Evolutionary conservation across 2,797 vertebrate species (phyloP), one percentile per base, ranked within the genome.

Genomic region (Sparus aurata): DNA sequence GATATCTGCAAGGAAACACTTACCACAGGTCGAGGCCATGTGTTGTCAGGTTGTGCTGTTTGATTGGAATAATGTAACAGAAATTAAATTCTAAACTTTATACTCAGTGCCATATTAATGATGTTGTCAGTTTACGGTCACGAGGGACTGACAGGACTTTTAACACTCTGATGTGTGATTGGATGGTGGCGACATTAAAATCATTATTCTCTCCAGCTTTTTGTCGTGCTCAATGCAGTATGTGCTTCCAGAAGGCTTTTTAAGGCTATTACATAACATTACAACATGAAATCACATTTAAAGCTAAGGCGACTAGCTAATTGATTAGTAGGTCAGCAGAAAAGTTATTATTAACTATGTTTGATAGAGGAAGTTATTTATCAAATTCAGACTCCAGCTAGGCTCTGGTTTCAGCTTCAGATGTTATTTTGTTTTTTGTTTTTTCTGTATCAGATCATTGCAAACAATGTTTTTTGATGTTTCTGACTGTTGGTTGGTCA

Each of bases 31-130:
- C 0, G 2, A 72, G 50, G 68, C 68, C 23, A 23, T 72, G 67
- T 82, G 34, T 46, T 73, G 59, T 73, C 45, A 72, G 53, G 59
- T 75, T 72, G 66, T 69, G 55, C 69, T 66, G 73, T 73, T 75
- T 54, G 58, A 65, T 69, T 61, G 77, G 49, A 77, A 49, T 57
- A 77, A 60, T 76, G 22, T 75, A 20, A 5, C 54, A 76, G 27
- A 81, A 54, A 81, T 67, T 38, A 20, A 25, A n/a, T n/a, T n/a
- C n/a, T n/a, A n/a, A n/a, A n/a, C n/a, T 23, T 22, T 59, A 49
- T 16, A 38, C 27, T 34, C 45, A 69, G 9, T 17, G 22, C 13
- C 13, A 38, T 55, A 38, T 59, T 55, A 60, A 65, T 8, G 6
- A 47, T 43, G 13, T 49, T 43, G 1, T 47, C 17, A 25, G 30